These are phyloP conservation scores for Sakesphorus luctuosus DNA, from an alignment of 2,113 vertebrate species.

Conservation along the genomic window DNA sequence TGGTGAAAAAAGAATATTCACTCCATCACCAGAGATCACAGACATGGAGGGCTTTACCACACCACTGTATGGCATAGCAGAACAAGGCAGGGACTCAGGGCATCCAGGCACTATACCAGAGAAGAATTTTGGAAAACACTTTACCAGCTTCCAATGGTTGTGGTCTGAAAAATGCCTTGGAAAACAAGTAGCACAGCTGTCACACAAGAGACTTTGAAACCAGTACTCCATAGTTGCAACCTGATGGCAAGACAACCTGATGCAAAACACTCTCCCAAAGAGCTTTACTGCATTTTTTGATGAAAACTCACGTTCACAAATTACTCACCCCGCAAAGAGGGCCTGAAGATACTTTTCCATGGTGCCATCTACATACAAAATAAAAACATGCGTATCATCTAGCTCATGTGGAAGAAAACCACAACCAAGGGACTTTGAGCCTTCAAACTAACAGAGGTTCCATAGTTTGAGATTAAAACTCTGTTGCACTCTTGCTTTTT, in stretches of 20 bases:
- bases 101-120: background rate
- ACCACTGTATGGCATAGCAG: background rate
- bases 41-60: background rate
- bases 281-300: background rate
- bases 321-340: background rate
- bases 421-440: background rate
- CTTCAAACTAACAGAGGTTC: background rate
- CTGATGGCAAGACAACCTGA: background rate
- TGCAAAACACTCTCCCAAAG: background rate
- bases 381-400: background rate
- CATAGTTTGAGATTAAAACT: background rate
- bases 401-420: background rate
- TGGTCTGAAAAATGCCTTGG: background rate
- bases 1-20: background rate
- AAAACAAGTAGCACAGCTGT: background rate
- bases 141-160: background rate
- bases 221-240: background rate
- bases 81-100: background rate
- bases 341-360: background rate
- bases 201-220: background rate
- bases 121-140: background rate
- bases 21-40: background rate
- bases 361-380: background rate
- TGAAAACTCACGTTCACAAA: background rate
- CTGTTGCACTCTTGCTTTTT: background rate